Conservation (phyloP, 2,888 invertebrate species). For the Macropis europaea region DNA sequence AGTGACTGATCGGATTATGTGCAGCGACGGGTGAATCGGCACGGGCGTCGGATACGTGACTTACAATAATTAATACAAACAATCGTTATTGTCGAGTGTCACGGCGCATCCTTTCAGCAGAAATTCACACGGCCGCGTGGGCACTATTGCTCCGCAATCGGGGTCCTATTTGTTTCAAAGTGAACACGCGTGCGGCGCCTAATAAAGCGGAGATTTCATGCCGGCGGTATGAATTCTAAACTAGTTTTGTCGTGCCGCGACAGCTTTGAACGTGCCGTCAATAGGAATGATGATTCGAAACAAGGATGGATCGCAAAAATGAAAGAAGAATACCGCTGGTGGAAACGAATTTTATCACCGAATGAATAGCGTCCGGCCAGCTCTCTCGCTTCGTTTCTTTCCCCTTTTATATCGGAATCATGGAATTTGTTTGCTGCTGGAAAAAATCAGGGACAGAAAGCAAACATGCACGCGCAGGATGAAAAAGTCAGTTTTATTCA, state of each 20-base stretch:
- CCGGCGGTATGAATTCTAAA: constrained; percentile 56
- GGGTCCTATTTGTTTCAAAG: constrained; percentile 60
- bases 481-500: constrained; percentile 33
- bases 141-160: constrained; percentile 54
- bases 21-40: constrained; percentile 49
- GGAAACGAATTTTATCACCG: constrained; percentile 36
- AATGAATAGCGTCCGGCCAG: constrained; percentile 8
- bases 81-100: constrained; percentile 65
- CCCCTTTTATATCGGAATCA: constrained; percentile 14
- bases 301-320: constrained; percentile 14
- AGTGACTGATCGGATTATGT: constrained; percentile 69
- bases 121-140: constrained; percentile 41
- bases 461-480: neutral
- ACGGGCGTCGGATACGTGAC: constrained; percentile 73
- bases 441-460: neutral
- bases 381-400: constrained; percentile 11
- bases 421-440: constrained; percentile 24
- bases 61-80: constrained; percentile 76
- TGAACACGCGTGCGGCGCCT: constrained; percentile 55
- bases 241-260: constrained; percentile 54
- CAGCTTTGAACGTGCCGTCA: constrained; percentile 37
- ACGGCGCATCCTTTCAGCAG: constrained; percentile 48
- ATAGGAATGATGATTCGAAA: constrained; percentile 57
- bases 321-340: constrained; percentile 8
- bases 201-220: constrained; percentile 61